phyloP scores from a whole-genome alignment of 2,113 vertebrate genomes.

The Peromyscus maniculatus region DNA sequence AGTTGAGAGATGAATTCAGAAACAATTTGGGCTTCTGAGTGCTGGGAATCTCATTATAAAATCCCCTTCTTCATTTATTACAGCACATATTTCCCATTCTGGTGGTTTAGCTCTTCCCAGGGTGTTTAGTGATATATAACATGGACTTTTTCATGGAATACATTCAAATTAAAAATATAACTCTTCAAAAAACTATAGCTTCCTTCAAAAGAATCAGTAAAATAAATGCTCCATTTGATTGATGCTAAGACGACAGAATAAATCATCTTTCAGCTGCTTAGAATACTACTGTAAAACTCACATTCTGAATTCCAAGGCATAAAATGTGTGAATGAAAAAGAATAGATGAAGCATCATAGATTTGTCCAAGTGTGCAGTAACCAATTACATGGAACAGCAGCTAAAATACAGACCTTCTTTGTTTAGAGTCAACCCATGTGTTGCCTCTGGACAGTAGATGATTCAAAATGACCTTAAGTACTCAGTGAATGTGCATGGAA shows the following conservation, averaged over 20 bases:
- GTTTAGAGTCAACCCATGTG: neutral
- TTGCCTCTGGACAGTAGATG: neutral
- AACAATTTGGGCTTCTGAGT: neutral
- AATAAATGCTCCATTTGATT: conserved; percentile 13
- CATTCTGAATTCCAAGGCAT: neutral
- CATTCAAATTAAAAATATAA: neutral
- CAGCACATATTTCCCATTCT: neutral
- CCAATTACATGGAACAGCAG: neutral
- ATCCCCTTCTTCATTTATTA: neutral
- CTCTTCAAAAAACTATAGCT: neutral
- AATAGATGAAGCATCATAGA: neutral
- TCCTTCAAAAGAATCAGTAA: conserved; percentile 38
- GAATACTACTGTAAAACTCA: neutral
- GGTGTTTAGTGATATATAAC: neutral
- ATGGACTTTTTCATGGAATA: neutral
- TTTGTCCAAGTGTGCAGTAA: neutral
- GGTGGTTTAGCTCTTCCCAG: neutral
- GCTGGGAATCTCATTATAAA: neutral
- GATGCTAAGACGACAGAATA: neutral
- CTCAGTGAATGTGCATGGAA: neutral
- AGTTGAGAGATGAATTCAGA: neutral
- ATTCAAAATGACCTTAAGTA: neutral
- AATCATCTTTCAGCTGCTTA: conserved; percentile 20
- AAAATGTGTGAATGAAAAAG: neutral
- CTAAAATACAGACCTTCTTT: neutral